phyloP scores from a whole-genome alignment of 2,888 invertebrate species.

The Heliconius ethilla region DNA sequence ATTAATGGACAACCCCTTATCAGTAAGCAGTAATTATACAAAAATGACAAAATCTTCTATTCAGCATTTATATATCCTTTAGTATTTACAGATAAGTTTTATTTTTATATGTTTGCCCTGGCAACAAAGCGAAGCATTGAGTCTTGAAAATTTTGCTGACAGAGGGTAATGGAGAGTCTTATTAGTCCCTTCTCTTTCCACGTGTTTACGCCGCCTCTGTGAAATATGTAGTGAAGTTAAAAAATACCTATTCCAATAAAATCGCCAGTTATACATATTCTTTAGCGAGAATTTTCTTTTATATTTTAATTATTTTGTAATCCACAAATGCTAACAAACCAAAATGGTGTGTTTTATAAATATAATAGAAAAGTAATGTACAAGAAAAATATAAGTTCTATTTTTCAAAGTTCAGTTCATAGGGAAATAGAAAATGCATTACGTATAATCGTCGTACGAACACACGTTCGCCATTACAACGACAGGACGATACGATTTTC shows the following conservation, averaged over 20 bases:
- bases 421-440: too few species aligned
- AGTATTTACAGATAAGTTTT: not conserved
- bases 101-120: not conserved
- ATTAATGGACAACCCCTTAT: too few species aligned
- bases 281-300: not conserved
- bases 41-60: not conserved
- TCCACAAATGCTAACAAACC: not conserved
- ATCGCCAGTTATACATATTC: not conserved
- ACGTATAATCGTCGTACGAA: not conserved
- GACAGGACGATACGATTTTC: not conserved
- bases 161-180: not conserved
- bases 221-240: too few species aligned
- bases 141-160: not conserved
- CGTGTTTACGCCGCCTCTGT: not conserved
- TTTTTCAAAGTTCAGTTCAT: not conserved
- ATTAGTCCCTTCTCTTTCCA: not conserved
- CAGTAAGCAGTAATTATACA: not conserved
- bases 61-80: too few species aligned
- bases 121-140: not conserved
- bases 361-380: not conserved
- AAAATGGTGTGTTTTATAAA: not conserved
- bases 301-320: not conserved
- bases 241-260: not conserved
- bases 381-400: not conserved
- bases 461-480: not conserved